phyloP scores from a whole-genome alignment of 1,140 invertebrate species.

The Drosophila asahinai region DNA sequence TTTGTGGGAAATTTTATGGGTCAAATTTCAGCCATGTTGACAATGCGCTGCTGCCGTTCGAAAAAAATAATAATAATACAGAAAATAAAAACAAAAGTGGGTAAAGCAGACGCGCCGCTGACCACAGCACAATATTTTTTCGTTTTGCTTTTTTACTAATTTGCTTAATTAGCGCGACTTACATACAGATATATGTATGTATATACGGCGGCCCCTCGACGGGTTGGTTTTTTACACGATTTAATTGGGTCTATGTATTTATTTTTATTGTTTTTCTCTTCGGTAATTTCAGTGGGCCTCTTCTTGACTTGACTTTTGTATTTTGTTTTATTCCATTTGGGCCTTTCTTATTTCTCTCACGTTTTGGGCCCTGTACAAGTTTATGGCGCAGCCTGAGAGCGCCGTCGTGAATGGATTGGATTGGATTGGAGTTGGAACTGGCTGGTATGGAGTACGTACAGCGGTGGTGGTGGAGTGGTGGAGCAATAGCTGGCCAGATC shows the following conservation, averaged over 20 bases:
- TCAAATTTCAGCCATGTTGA: conserved; percentile 75
- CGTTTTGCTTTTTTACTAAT: conserved; percentile 65
- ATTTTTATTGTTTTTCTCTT: conserved; percentile 56
- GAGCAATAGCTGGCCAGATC: neutral
- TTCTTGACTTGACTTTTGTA: conserved; percentile 34
- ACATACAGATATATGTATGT: conserved; percentile 18
- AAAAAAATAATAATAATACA: conserved; percentile 14
- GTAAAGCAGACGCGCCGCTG: conserved; percentile 58
- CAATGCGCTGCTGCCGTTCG: conserved; percentile 45
- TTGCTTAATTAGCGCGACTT: conserved; percentile 75
- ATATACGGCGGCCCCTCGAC: neutral
- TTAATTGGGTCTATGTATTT: conserved; percentile 64
- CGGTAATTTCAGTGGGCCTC: conserved; percentile 50
- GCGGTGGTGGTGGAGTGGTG: conserved; percentile 26
- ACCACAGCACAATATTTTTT: conserved; percentile 61
- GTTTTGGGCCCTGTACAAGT: conserved; percentile 65
- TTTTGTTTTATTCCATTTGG: conserved; percentile 41
- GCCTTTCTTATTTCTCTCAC: conserved; percentile 77
- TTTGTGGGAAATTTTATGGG: conserved; percentile 81
- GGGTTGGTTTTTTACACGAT: conserved; percentile 56
- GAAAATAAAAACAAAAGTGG: conserved; percentile 28
- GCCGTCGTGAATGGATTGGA: conserved; percentile 56
- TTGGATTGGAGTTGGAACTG: conserved; percentile 5
- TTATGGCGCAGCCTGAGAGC: conserved; percentile 68
- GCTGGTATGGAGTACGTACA: conserved; percentile 4